Base-by-base conservation (phyloP, 2,113 vertebrate species). In the Corythaeola cristata region DNA sequence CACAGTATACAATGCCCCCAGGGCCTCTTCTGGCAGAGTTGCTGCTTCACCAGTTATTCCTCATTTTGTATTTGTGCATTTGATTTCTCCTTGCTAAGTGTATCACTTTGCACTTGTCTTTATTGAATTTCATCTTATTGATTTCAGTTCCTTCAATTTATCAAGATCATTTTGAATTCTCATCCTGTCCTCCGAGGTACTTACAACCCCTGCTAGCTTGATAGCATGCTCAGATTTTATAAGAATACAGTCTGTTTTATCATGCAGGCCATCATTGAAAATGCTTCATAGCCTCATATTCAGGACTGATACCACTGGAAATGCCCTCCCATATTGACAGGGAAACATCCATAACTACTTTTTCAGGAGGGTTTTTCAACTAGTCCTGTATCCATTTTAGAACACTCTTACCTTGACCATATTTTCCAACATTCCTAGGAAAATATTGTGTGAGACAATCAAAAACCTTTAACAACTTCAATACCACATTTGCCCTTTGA, bases 71-170 rank as follows among this genome's bases (percentile, higher is more conserved):
- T 93, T 91, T 96, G 50, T 83, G 92, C 21, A 9, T 97, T 94
- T 95, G 95, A 96, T 94, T 96, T 94, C 90, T 96, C 71, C 50
- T 93, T 93, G 85, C 78, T 96, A 93, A 96, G 75, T 83, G 88
- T 83, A 96, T 91, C 88, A 86, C 88, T 94, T 96, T 96, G 71
- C 95, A 90, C 78, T 91, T 88, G 95, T 88, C 90, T 67, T 90
- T 95, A 90, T 94, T 94, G 93, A 93, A 96, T 96, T 94, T 91
- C 75, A 69, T 93, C 78, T 80, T 95, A 96, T 96, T 90, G 93
- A 97, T 96, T 96, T 93, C 37, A 67, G 67, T 49, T 83, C 59
- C 56, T 96, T 91, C 90, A 90, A 88, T 94, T 95, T 94, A 91
- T 88, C 82, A 88, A 85, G 90, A 96, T 73, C 12, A 33, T 94